Base-by-base conservation (phyloP, 2,797 vertebrate genomes). In the Hydrocynus forskahlii region DNA sequence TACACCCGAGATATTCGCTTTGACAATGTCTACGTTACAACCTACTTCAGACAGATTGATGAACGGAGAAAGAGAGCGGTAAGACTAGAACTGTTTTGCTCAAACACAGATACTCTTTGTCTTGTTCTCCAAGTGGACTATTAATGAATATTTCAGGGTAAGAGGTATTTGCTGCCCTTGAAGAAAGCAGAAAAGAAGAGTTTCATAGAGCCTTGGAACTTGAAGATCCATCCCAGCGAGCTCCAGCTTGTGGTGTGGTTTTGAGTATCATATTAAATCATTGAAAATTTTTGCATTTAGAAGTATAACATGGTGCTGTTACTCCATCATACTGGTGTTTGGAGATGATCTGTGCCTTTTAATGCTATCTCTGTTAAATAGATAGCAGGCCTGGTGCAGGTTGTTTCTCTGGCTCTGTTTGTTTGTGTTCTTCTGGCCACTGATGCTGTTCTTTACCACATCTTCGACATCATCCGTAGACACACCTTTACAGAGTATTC, bases 1-100 rank as follows among this genome's bases (percentile, higher is more conserved):
- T 98, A 96, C 84, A 92, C 88, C 23, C 52, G 52, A 0, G 92
- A 97, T 43, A 83, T 97, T 50, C 76, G 75, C 59, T 97, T 96
- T 1, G 97, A 99, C 89, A 99, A 99, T 80, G 9, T 95, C 70
- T 98, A 98, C 78, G 77, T 98, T 87, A 97, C 95, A 76, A 92
- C 92, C 25, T 96, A 96, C 86, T 98, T 99, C 88, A 88, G 85
- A 52, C 94, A 93, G 81, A 95, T 98, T 0, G 97, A 98, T 0
- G 88, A 89, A 0, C 93, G 94, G 9, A 93, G 96, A 85, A 90
- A 40, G 75, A 91, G 76, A 85, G 83, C 81, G 85, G 96, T 96
- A 83, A 86, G 92, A 29, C 68, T 59, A 16, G 23, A 1, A 50
- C 8, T n/a, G 16, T 29, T 35, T 45, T 1, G 10, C 40, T 1